Conservation (phyloP, 1,140 invertebrate genomes). For the Drosophila carrolli region DNA sequence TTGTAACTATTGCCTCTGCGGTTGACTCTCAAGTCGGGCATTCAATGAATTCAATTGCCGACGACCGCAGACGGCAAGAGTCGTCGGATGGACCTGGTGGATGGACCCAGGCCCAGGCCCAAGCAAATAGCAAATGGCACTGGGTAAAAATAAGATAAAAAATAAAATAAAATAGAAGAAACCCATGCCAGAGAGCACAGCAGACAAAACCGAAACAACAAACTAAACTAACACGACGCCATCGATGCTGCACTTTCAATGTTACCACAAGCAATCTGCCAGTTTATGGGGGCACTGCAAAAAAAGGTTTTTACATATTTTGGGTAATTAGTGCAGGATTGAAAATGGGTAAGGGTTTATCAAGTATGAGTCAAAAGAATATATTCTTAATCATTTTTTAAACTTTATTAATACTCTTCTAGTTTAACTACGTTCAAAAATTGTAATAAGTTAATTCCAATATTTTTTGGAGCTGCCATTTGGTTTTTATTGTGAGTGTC, state of each 20-base stretch:
- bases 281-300: slow-evolving; percentile 19
- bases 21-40: slow-evolving; percentile 50
- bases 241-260: slow-evolving; percentile 53
- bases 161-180: slow-evolving; percentile 16
- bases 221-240: slow-evolving; percentile 64
- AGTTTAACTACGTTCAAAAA: no score
- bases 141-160: slow-evolving; percentile 5
- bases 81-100: slow-evolving; percentile 10
- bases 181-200: neutral
- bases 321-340: no score
- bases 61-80: slow-evolving; percentile 68
- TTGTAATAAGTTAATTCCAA: no score
- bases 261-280: slow-evolving; percentile 22
- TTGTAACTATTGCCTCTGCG: slow-evolving; percentile 40
- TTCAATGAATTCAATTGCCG: slow-evolving; percentile 81
- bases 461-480: no score
- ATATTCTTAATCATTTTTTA: no score
- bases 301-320: neutral
- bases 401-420: no score
- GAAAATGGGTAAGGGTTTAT: no score
- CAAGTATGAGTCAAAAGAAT: no score
- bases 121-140: slow-evolving; percentile 2
- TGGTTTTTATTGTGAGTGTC: no score
- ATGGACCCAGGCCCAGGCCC: neutral
- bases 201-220: slow-evolving; percentile 13